Base-by-base conservation (phyloP, 2,888 invertebrate species). In the Amphipyra tragopoginis region DNA sequence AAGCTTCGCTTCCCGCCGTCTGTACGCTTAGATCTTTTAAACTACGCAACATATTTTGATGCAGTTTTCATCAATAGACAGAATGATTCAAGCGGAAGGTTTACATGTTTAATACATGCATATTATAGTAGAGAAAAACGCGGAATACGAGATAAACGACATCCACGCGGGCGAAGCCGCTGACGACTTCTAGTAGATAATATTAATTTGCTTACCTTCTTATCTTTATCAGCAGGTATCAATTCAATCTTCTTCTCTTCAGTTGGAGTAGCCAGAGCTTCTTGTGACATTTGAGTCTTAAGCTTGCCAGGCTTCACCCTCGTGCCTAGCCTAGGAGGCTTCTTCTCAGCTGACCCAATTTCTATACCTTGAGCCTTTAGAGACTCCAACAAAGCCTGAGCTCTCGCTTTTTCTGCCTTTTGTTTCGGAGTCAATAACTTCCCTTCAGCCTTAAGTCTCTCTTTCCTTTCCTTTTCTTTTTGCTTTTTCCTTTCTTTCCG, bases 401-500 rank as follows among this genome's bases (percentile, higher is more conserved):
- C 98, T 75, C 98, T 95, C 0, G 98, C 97, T 69, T 97, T 96
- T 80, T 98, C 98, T 73, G 97, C 97, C 87, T 98, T 99, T 87
- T 99, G 99, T 89, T 99, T 99, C 0, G 98, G 97, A 2, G 99
- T 99, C 62, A 99, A 92, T 36, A 98, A 95, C 91, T 98, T 99
- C 2, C 99, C 99, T 93, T 99, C 99, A n/a, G 98, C 98, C 90
- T 99, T 99, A 78, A 98, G 95, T 84, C 98, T 96, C 83, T 98
- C 98, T 90, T 98, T 98, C 51, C 98, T 96, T 86, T 99, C 99
- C 85, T 98, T 98, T 91, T 99, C 98, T 85, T 98, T 98, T 83
- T 97, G 97, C 87, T 98, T 99, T 88, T 97, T 98, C 85, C 96
- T 96, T 75, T 98, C 98, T 85, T 97, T 98, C 69, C 96, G 95